Conservation (phyloP, 2,888 invertebrate species). For the Agrochola circellaris region DNA sequence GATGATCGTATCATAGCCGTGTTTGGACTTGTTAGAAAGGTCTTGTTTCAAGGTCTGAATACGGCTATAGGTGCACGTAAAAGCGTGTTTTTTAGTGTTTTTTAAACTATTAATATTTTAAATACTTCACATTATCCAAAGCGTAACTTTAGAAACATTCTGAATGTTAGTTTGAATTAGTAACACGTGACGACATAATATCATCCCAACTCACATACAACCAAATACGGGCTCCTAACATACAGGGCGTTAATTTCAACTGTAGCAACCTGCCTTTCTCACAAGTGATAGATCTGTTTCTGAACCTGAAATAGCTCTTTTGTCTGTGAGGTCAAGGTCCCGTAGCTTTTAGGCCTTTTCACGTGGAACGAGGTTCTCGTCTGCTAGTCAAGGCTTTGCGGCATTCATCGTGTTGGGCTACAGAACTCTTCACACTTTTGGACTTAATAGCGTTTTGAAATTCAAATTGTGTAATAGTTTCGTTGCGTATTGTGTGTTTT, state of each 20-base stretch:
- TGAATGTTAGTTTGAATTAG: no score
- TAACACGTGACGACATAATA: not conserved
- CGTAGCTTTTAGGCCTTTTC: constrained; percentile 33
- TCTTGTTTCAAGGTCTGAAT: no score
- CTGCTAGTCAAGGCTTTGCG: constrained; percentile 28
- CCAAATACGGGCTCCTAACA: not conserved
- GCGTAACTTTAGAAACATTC: not conserved
- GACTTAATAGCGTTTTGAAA: not conserved
- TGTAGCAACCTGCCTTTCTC: not conserved
- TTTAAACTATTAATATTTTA: no score
- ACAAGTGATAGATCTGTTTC: constrained; percentile 26
- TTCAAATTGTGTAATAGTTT: not conserved
- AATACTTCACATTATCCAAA: not conserved
- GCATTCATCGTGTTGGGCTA: constrained; percentile 1
- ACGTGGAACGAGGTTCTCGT: constrained; percentile 16
- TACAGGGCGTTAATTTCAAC: not conserved
- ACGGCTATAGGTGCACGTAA: no score
- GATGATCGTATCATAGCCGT: no score
- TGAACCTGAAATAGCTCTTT: constrained; percentile 48
- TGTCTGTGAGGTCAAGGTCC: constrained; percentile 45
- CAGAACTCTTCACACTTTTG: not conserved
- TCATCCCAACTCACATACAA: not conserved
- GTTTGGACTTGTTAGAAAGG: no score
- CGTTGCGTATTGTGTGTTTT: not conserved
- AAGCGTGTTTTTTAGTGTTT: no score